Base-by-base conservation (phyloP, 2,888 invertebrate species). In the Oscheius onirici region DNA sequence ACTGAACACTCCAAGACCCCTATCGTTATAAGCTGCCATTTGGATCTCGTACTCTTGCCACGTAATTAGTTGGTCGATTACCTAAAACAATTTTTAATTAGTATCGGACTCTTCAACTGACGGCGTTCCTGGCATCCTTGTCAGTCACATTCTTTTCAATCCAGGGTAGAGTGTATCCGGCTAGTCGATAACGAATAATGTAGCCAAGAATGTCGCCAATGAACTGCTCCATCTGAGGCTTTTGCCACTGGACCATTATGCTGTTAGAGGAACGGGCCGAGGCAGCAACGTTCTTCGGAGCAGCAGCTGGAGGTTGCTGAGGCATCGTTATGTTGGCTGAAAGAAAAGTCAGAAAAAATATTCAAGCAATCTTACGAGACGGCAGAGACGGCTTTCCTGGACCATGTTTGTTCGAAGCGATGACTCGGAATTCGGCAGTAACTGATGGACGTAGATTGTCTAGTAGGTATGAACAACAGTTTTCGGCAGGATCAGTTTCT, bases 1-100 rank as follows among this genome's bases (percentile, higher is more conserved):
- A 17, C 95, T 95, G 88, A 92, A 97, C 0, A 93, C 92, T 0
- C 99, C 99, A 2, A 94, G 92, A 0, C 97, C 99, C 90, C 95
- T 95, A 82, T 94, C 94, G 88, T 99, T 99, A 88, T 93, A 97
- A 0, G 97, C 95, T 0, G 97, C 95, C 72, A 99, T 95, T 67
- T 84, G 94, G 0, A 99, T 93, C 67, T 94, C 92, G 87, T 99
- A 99, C 89, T 95, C 95, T 88, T 96, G 95, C 95, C 96, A 97
- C 0, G 95, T 95, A 72, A 97, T 97, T 76, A 99, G 90, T 85
- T 95, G 95, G 83, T 93, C 92, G 68, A 97, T 94, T 1, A 58
- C 60, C 69, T 69, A 41, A 22, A 69, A 8, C 28, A 43, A 69
- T 43, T n/a, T 2, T 15, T 34, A 57, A 46, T 43, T 24, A 41